phyloP scores from a whole-genome alignment of 1,140 invertebrate species.

The Drosophila ogumai region DNA sequence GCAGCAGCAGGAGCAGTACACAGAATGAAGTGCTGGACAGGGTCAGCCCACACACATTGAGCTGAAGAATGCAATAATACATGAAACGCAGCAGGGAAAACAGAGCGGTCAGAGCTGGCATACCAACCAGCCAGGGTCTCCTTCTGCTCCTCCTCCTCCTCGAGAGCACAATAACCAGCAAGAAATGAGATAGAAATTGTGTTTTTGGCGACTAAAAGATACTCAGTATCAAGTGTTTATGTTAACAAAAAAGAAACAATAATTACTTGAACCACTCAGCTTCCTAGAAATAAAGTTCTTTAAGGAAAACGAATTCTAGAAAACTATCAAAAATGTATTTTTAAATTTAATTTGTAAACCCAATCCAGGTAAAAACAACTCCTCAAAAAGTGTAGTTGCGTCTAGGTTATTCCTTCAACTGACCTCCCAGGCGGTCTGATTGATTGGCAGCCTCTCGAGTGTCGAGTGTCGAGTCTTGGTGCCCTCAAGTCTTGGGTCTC shows the following conservation, averaged over 20 bases:
- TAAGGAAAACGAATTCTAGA: background rate
- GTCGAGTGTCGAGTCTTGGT: background rate
- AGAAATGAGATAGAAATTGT: conserved; percentile 13
- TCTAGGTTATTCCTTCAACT: background rate
- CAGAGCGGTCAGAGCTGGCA: conserved; percentile 32
- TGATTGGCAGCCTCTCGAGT: conserved; percentile 33
- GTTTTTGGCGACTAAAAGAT: conserved; percentile 16
- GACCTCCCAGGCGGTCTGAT: conserved; percentile 30
- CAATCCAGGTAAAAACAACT: no score
- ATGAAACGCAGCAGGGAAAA: conserved; percentile 52
- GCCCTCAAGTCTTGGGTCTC: conserved; percentile 2
- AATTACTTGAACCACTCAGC: background rate
- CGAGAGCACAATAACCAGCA: conserved; percentile 22
- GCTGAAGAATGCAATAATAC: conserved; percentile 76
- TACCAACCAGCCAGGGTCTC: background rate
- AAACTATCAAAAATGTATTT: background rate
- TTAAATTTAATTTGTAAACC: background rate
- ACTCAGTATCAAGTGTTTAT: conserved; percentile 13
- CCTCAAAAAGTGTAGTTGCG: background rate
- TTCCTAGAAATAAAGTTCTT: background rate
- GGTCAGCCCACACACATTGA: conserved; percentile 58
- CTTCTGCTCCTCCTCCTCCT: conserved; percentile 1
- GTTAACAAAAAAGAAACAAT: background rate
- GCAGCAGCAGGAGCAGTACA: no score
- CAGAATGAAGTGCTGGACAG: conserved; percentile 7